Conservation (phyloP, 2,888 invertebrate genomes). For the Drosophila kokeensis region DNA sequence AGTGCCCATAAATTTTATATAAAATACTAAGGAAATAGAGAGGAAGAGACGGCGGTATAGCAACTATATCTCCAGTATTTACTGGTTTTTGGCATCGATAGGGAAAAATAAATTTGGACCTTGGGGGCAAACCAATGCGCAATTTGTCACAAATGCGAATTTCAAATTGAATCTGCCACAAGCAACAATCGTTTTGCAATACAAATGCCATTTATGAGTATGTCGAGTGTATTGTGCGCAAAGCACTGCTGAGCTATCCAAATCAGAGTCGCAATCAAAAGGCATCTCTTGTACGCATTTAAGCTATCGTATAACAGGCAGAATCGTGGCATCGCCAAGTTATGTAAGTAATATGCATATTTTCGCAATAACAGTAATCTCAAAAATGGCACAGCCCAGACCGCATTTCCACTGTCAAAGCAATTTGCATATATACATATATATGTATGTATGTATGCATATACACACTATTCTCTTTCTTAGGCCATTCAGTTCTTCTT, state of each 20-base stretch:
- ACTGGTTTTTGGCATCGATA: conserved; percentile 31
- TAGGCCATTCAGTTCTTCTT: conserved; percentile 16
- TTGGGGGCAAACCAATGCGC: conserved; percentile 15
- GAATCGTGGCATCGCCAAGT: conserved; percentile 51
- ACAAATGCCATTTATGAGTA: conserved; percentile 45
- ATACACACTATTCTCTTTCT: conserved; percentile 10
- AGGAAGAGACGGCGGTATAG: not conserved
- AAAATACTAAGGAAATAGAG: not conserved
- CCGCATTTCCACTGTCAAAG: conserved; percentile 59
- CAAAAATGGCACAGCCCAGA: conserved; percentile 37
- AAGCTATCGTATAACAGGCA: conserved; percentile 27
- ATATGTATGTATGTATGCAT: conserved; percentile 32
- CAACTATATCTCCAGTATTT: conserved; percentile 9
- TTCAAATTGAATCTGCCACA: conserved; percentile 59
- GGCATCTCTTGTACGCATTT: conserved; percentile 26
- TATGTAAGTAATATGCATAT: conserved; percentile 67
- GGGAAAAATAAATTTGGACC: not conserved
- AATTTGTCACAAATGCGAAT: conserved; percentile 44
- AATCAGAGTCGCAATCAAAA: conserved; percentile 49
- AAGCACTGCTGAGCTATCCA: conserved; percentile 22
- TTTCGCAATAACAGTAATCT: conserved; percentile 59
- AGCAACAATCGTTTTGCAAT: conserved; percentile 47
- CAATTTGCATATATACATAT: conserved; percentile 63
- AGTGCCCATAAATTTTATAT: conserved; percentile 28
- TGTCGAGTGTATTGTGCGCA: conserved; percentile 9